A percentile compares a stretch with the other conserved stretches of the same genome.
These are phyloP conservation scores for Colistium nudipinnis DNA, from an alignment of 2,113 vertebrate genomes.

Conservation along the genomic window DNA sequence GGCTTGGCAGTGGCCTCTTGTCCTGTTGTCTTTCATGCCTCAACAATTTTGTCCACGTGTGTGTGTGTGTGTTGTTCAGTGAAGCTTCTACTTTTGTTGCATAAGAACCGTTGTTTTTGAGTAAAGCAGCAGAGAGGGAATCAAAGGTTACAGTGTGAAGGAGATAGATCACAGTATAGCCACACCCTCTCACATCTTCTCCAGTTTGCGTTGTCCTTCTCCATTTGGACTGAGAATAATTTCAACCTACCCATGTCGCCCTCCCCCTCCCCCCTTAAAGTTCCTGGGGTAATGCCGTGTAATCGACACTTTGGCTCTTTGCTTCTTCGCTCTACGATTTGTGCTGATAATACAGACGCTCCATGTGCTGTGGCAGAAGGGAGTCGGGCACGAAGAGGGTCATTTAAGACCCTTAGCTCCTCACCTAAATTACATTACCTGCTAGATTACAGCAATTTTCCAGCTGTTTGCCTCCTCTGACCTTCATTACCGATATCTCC, in stretches of 20 bases:
- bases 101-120: background rate
- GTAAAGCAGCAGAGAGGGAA: background rate
- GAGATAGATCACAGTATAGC: background rate
- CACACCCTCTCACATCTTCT: too few relatives aligned
- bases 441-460: constrained; percentile 74
- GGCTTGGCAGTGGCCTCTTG: too few relatives aligned
- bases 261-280: background rate
- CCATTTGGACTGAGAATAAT: background rate
- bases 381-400: constrained; percentile 33
- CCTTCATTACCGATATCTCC: constrained; percentile 65
- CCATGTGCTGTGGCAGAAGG: constrained; percentile 15
- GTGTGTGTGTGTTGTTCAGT: background rate
- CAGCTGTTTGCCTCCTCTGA: constrained; percentile 68
- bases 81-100: background rate
- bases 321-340: constrained; percentile 8
- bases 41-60: background rate
- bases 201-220: too few relatives aligned
- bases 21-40: too few relatives aligned
- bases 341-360: constrained; percentile 37
- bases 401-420: constrained; percentile 59
- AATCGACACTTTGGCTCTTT: background rate
- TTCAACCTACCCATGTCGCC: background rate
- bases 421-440: constrained; percentile 73
- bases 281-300: background rate
- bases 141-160: background rate